These are phyloP conservation scores for Chrysomallon squamiferum DNA, from an alignment of 1,140 invertebrate species.

Conservation along the genomic window DNA sequence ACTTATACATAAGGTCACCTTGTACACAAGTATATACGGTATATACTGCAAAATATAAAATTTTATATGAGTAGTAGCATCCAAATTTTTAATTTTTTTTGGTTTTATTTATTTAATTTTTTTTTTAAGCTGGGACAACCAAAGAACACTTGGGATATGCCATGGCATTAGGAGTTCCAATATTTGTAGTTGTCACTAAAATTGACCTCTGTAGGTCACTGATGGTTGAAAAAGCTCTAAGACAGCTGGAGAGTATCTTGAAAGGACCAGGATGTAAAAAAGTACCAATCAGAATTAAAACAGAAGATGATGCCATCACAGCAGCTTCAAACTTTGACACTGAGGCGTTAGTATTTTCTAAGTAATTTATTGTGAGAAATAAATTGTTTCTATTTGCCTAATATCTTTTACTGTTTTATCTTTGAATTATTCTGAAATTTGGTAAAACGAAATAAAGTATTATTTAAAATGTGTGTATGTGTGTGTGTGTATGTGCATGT, in stretches of 20 bases:
- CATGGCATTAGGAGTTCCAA: conserved; percentile 92
- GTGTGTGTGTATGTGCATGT: too few relatives aligned
- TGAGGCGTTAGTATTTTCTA: conserved; percentile 74
- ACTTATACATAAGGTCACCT: too few relatives aligned
- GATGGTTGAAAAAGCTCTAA: conserved; percentile 93
- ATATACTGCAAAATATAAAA: too few relatives aligned
- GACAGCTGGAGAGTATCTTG: conserved; percentile 88
- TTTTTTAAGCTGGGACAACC: conserved; percentile 86
- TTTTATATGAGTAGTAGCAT: too few relatives aligned
- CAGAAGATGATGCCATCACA: conserved; percentile 92
- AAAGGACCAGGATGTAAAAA: conserved; percentile 98
- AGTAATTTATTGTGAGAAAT: neutral
- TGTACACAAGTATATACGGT: too few relatives aligned
- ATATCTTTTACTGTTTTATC: neutral
- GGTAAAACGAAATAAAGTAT: neutral
- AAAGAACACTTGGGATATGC: conserved; percentile 98
- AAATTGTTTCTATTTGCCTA: neutral
- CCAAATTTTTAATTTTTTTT: too few relatives aligned
- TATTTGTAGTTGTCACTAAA: conserved; percentile 99
- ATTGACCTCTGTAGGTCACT: conserved; percentile 99
- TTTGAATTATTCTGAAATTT: neutral
- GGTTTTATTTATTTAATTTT: too few relatives aligned
- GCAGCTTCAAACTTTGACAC: conserved; percentile 99
- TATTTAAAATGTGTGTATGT: too few relatives aligned
- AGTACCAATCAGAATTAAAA: conserved; percentile 93